Base-by-base conservation (phyloP, 1,140 invertebrate genomes). In the Camponotus vicinus region DNA sequence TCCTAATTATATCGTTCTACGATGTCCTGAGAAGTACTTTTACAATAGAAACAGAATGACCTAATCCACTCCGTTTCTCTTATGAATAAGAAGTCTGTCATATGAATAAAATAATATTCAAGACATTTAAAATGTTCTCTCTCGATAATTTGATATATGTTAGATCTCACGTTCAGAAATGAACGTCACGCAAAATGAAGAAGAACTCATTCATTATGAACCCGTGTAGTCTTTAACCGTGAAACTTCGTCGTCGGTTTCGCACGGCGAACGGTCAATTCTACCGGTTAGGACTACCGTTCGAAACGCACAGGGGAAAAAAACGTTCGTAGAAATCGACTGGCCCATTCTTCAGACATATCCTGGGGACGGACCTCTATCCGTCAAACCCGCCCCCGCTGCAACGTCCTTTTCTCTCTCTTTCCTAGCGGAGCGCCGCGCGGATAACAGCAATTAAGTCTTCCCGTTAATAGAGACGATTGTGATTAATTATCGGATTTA, bases 401-500 rank as follows among this genome's bases (percentile, higher is more conserved):
- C 61, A 21, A 66, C 21, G 42, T n/a, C 15, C 4, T 7, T n/a
- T 15, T 40, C 13, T n/a, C 42, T 52, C 8, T 77, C 32, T 85
- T 85, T 90, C 83, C 89, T 90, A 91, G 90, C 90, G 90, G 88
- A 90, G 87, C 91, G 82, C 92, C 86, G 91, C 87, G 92, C 90
- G 94, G 94, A 95, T 94, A 95, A 95, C 93, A 94, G 93, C 94
- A 95, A 95, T 95, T 94, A 94, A 95, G 90, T 90, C 91, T 90
- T 86, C 86, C 93, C 93, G 93, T 94, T 95, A 94, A 95, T 94
- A 93, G 92, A 94, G 93, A 94, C 93, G 92, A 95, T 94, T 94
- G 94, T 94, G 93, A 95, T 95, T 94, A 95, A 95, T 94, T 95
- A 94, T 95, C 92, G 91, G 93, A 95, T 94, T 94, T 94, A 95